A percentile compares a stretch with the other conserved stretches of the same genome.
Conservation (phyloP, 2,797 vertebrate genomes). For the Microtus agrestis region DNA sequence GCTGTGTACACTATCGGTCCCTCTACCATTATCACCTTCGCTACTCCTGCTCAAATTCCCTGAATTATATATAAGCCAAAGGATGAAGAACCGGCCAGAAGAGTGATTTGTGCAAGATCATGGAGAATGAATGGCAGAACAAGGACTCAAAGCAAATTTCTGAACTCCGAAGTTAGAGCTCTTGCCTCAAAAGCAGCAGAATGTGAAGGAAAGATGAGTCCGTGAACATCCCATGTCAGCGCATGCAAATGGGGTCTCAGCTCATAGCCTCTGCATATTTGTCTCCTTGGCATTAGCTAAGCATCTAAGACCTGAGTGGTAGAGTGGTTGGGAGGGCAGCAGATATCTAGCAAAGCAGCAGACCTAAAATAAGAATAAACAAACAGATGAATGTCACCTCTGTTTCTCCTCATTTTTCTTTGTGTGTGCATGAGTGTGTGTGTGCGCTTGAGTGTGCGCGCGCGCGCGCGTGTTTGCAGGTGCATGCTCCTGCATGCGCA, state of each 20-base stretch:
- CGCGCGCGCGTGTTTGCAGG: background rate
- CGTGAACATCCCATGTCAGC: background rate
- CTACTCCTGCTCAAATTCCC: background rate
- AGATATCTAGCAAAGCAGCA: background rate
- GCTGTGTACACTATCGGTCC: background rate
- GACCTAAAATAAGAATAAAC: background rate
- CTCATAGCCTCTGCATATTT: background rate
- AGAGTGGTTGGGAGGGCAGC: background rate
- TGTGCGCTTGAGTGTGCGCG: background rate
- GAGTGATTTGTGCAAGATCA: background rate
- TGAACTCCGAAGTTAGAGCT: background rate
- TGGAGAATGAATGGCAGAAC: rapidly evolving
- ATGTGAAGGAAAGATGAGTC: background rate
- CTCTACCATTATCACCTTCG: background rate
- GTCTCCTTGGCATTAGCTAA: background rate
- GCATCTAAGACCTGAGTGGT: too few relatives aligned
- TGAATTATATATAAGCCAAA: background rate
- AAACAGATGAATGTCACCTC: background rate
- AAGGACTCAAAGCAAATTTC: background rate
- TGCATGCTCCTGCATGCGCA: background rate
- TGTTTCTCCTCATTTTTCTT: background rate
- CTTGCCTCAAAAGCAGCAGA: background rate
- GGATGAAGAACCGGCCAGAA: background rate
- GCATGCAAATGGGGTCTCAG: background rate
- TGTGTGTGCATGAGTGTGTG: background rate